These are phyloP conservation scores for Drosophila formosana DNA, from an alignment of 2,888 invertebrate genomes.

Conservation along the genomic window DNA sequence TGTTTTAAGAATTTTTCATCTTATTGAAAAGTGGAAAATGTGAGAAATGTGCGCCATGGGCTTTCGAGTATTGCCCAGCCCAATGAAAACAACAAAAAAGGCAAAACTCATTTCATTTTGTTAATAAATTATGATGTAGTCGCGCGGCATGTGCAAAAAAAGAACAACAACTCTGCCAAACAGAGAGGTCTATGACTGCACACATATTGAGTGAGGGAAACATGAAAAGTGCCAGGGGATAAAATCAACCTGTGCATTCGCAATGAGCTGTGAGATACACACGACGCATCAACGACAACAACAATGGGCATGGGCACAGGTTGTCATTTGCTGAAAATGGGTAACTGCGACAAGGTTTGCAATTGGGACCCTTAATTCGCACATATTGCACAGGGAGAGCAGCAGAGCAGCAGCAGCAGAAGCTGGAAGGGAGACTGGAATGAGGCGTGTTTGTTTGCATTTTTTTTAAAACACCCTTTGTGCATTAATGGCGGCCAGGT, in stretches of 20 bases:
- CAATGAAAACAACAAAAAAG: constrained; percentile 5
- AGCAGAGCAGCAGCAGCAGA: background rate
- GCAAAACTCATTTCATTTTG: constrained; percentile 72
- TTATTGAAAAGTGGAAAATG: constrained; percentile 70
- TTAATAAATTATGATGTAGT: constrained; percentile 81
- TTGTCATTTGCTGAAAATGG: constrained; percentile 61
- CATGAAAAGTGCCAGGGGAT: constrained; percentile 75
- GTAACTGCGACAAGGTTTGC: constrained; percentile 48
- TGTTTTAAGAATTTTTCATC: constrained; percentile 24
- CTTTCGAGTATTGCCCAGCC: constrained; percentile 47
- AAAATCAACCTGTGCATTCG: constrained; percentile 81
- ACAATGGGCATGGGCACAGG: constrained; percentile 51
- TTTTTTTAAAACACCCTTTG: constrained; percentile 71
- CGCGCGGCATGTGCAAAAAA: constrained; percentile 64
- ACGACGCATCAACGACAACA: constrained; percentile 50
- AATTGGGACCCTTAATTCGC: constrained; percentile 63
- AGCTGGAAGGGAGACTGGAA: background rate
- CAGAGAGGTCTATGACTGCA: constrained; percentile 50
- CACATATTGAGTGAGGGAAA: constrained; percentile 27
- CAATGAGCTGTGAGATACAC: constrained; percentile 74
- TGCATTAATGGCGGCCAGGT: constrained; percentile 58
- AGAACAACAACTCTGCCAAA: constrained; percentile 25
- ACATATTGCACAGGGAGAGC: constrained; percentile 50
- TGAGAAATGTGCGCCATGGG: constrained; percentile 70
- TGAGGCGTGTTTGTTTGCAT: constrained; percentile 64